Evolutionary conservation across 2,113 vertebrate species (phyloP), one percentile per base, ranked within the genome.

Genomic region (Bufo gargarizans): DNA sequence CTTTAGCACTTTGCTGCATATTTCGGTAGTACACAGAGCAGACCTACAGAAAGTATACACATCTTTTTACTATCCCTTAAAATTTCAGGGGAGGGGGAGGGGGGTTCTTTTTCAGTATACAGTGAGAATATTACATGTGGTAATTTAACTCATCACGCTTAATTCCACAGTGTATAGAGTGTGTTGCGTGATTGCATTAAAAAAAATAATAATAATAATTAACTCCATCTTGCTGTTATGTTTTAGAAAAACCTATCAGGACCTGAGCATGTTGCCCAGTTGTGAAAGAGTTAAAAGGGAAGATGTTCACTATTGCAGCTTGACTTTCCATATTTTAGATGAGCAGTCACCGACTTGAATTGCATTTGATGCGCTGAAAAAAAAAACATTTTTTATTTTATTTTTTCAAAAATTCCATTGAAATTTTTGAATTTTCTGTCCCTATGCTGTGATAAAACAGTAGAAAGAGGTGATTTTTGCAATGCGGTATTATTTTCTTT

Each of bases 131-230:
- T 65, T 82, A 14, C 78, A 81, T 92, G 94, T 93, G 91, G 92
- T 94, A 94, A 92, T 93, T 94, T 90, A 91, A 90, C 91, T 92
- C 92, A 92, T 92, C 89, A 77, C 88, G 90, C 93, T 92, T 85
- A 90, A 91, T 91, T 90, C 6, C 49, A 86, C 88, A 88, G 89
- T 12, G 82, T 80, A 58, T 56, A 78, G 10, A 1, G 1, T 78
- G 19, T 78, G 56, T 13, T 4, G 20, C n/a, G 11, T 3, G 9
- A 78, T 22, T 56, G 50, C 11, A 50, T 50, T 10, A 76, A 76
- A 45, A 45, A 72, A 72, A 72, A 47, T 17, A 47, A n/a, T n/a
- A n/a, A n/a, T n/a, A 74, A 50, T 45, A 72, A 45, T 72, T 76
- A 10, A 76, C 43, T 74, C 43, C 45, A 50, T 76, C 72, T 12